Percentiles rank a stretch among this genome's conserved stretches.
phyloP scores from a whole-genome alignment of 2,797 vertebrate genomes.

The Falco rusticolus region DNA sequence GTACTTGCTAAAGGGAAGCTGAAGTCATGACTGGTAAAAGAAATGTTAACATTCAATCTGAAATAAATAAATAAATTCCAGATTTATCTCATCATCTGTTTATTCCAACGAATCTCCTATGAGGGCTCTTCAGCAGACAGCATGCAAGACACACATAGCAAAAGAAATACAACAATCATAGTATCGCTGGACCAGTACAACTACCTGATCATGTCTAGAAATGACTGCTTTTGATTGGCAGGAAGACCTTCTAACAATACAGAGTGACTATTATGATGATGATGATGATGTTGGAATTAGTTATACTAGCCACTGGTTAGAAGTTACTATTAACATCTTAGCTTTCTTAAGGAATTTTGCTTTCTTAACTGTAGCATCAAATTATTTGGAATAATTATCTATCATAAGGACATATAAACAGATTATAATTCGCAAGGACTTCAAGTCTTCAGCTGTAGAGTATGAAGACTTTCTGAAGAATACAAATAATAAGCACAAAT shows the following conservation, averaged over 20 bases:
- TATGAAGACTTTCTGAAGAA: neutral
- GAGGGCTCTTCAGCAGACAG: neutral
- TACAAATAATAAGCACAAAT: neutral
- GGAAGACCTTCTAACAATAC: neutral
- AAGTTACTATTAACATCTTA: neutral
- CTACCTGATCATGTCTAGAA: neutral
- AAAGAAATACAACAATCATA: conserved; percentile 25
- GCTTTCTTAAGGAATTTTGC: neutral
- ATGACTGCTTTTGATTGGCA: neutral
- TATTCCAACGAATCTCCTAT: neutral
- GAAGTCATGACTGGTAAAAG: neutral
- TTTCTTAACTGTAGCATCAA: neutral
- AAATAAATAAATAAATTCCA: neutral
- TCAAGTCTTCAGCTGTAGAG: neutral
- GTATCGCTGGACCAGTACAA: neutral
- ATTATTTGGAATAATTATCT: neutral
- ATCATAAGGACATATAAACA: neutral
- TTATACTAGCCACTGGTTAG: neutral
- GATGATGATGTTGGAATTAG: neutral
- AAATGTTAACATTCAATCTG: neutral
- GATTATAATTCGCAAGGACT: neutral
- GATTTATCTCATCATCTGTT: neutral
- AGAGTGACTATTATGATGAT: neutral
- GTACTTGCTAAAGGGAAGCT: neutral
- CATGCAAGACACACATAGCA: neutral